Base-by-base conservation (phyloP, 2,797 vertebrate genomes). In the Sebastes baramenuke region DNA sequence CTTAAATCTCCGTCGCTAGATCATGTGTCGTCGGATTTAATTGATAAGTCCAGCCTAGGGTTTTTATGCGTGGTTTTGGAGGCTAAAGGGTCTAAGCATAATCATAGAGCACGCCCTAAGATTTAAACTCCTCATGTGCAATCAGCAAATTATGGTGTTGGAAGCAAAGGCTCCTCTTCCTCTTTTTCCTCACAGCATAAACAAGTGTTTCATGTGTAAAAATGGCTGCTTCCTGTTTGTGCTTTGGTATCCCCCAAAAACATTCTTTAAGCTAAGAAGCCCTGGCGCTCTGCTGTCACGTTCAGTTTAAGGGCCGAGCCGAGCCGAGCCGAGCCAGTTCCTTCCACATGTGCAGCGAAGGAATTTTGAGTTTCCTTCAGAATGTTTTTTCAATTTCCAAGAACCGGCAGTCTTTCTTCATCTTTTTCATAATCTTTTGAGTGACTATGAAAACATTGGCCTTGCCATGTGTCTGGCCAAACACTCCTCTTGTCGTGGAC, bases 201-300 rank as follows among this genome's bases (percentile, higher is more conserved):
- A 83, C 75, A 68, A 83, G 46, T 42, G 72, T 76, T 87, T 88
- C 0, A 80, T 83, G 77, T 87, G 73, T 60, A 46, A 75, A 79
- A 88, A 85, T 72, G 59, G 24, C 55, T 8, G 2, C 71, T 90
- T 93, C 84, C 87, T 90, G 85, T 92, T 92, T 79, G 76, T 64
- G 55, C 24, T 0, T 56, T n/a, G 34, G 25, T 58, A 27, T 36
- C 49, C 65, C 29, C 34, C 22, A 36, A 58, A 75, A 71, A 71
- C 73, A 66, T 65, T 72, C 67, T 82, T 79, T 36, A 72, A 36
- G 49, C 38, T 5, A 1, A 65, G 46, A 56, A 42, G 64, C 1
- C 58, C 3, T 25, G 24, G 54, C 11, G 66, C 62, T 64, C 42
- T 10, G 1, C 69, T 70, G 58, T 69, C 55, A 25, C 36, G 52